phyloP scores from a whole-genome alignment of 2,888 invertebrate genomes.

The Temnothorax rugatulus region DNA sequence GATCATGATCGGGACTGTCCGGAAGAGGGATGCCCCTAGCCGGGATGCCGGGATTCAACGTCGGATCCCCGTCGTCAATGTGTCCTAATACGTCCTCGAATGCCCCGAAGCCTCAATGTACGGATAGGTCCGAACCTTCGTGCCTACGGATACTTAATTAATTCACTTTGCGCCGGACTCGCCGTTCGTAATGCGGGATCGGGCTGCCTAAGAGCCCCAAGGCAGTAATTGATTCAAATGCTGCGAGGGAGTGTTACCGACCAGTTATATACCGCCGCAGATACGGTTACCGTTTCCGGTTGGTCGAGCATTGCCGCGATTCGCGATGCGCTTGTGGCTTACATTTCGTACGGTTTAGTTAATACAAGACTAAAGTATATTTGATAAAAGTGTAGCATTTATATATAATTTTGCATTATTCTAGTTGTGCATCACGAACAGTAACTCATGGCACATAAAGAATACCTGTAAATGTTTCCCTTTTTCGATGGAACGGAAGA shows the following conservation, averaged over 20 bases:
- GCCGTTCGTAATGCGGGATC: slow-evolving; percentile 78
- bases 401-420: neutral
- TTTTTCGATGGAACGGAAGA: neutral
- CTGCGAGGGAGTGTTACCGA: slow-evolving; percentile 76
- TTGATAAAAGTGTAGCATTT: neutral
- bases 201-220: slow-evolving; percentile 76
- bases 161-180: slow-evolving; percentile 81
- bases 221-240: slow-evolving; percentile 84
- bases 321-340: neutral
- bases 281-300: slow-evolving; percentile 29
- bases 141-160: slow-evolving; percentile 81
- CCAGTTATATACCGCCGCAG: slow-evolving; percentile 14
- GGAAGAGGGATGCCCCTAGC: slow-evolving; percentile 17
- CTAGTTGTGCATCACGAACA: neutral
- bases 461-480: neutral
- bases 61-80: slow-evolving; percentile 48
- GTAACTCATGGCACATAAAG: neutral
- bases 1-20: slow-evolving; percentile 42
- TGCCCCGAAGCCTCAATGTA: slow-evolving; percentile 41
- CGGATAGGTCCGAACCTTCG: slow-evolving; percentile 48
- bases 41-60: slow-evolving; percentile 37
- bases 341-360: neutral
- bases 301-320: neutral
- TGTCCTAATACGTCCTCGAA: slow-evolving; percentile 60
- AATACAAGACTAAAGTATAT: neutral